These are phyloP conservation scores for Unio delphinus DNA, from an alignment of 2,888 invertebrate species.

Conservation along the genomic window DNA sequence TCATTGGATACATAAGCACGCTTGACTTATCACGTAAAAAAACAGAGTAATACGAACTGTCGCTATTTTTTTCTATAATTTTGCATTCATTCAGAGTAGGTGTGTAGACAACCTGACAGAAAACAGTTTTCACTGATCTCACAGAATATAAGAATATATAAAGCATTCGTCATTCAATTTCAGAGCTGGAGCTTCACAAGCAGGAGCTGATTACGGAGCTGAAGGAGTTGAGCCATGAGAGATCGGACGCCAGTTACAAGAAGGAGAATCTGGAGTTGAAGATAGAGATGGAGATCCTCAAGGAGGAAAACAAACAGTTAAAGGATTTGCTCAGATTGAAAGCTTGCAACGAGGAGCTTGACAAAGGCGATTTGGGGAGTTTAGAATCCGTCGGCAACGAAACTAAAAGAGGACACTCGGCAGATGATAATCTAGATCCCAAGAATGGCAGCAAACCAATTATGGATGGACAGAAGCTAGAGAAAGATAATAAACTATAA, in stretches of 20 bases:
- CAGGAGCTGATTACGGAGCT: conserved; percentile 28
- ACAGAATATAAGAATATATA: too few relatives aligned
- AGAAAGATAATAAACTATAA: too few relatives aligned
- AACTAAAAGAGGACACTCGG: not conserved
- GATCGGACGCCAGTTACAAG: conserved; percentile 28
- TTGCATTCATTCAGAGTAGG: too few relatives aligned
- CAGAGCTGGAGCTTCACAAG: conserved; percentile 39
- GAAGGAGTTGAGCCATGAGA: conserved; percentile 19
- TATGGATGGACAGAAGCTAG: too few relatives aligned
- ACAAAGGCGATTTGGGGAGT: not conserved
- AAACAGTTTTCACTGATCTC: too few relatives aligned
- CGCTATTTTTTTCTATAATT: too few relatives aligned
- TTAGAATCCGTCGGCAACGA: not conserved
- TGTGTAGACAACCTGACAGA: too few relatives aligned
- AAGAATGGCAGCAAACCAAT: too few relatives aligned
- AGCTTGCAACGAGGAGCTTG: conserved; percentile 4
- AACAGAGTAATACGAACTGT: too few relatives aligned
- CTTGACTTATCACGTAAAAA: too few relatives aligned
- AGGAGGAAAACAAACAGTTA: conserved; percentile 42
- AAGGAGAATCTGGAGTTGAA: conserved; percentile 39
- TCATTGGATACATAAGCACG: too few relatives aligned
- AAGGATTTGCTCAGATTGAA: conserved; percentile 42
- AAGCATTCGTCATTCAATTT: not conserved
- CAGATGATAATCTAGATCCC: too few relatives aligned
- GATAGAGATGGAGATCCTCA: conserved; percentile 43